Percentiles rank a stretch among this genome's conserved stretches.
phyloP scores from a whole-genome alignment of 2,888 invertebrate species.

The Sarcophaga carnaria region DNA sequence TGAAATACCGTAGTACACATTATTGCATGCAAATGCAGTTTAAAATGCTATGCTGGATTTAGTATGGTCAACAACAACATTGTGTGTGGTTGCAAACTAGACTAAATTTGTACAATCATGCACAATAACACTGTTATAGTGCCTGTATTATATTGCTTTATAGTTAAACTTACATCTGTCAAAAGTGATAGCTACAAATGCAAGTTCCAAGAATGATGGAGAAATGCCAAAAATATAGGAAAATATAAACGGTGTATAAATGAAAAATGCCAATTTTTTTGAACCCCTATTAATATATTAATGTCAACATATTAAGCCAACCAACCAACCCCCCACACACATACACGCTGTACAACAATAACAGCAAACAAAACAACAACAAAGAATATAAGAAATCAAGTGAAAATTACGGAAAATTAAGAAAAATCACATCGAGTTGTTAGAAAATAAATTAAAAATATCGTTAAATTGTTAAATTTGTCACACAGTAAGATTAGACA shows the following conservation, averaged over 20 bases:
- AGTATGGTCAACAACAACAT: no score
- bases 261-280: constrained; percentile 29
- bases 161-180: constrained; percentile 14
- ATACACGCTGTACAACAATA: constrained; percentile 26
- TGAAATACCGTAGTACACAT: no score
- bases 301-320: constrained; percentile 65
- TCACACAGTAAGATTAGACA: not conserved
- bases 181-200: constrained; percentile 44
- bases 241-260: constrained; percentile 48
- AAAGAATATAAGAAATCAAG: constrained; percentile 19
- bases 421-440: not conserved
- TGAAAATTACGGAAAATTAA: not conserved
- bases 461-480: not conserved
- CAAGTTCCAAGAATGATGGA: no score
- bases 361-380: constrained; percentile 12
- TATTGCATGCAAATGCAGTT: no score
- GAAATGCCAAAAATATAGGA: constrained; percentile 10
- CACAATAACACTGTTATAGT: no score
- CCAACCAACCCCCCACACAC: constrained; percentile 37
- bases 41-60: no score
- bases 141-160: no score
- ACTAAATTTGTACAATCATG: no score
- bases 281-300: constrained; percentile 64
- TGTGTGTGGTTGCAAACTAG: no score
- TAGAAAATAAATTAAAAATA: not conserved